Percentiles rank a stretch among this genome's conserved stretches.
Evolutionary conservation across 2,797 vertebrate species (phyloP).

Genomic region (Mormyrops boulengeri): DNA sequence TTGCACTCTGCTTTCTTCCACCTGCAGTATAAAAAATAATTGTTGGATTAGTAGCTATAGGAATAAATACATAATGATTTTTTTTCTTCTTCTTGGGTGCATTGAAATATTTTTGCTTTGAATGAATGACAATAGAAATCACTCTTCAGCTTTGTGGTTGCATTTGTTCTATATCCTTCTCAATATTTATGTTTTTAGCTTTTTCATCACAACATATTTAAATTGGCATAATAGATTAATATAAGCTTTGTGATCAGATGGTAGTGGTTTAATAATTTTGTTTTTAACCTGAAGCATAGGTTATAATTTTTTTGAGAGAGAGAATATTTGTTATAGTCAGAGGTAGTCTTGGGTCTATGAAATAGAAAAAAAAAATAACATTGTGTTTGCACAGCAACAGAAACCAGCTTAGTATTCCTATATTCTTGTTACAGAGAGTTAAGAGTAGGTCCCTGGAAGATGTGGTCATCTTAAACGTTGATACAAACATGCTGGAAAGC

Average conservation of each 20-base stretch:
- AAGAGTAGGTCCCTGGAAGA: constrained; percentile 86
- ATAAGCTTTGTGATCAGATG: neutral
- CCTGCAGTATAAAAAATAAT: constrained; percentile 64
- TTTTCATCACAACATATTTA: neutral
- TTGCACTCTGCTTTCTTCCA: constrained; percentile 56
- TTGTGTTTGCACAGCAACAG: neutral
- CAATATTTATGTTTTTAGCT: neutral
- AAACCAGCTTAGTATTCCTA: neutral
- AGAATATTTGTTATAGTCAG: neutral
- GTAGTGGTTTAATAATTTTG: neutral
- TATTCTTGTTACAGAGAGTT: constrained; percentile 66
- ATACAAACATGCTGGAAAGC: constrained; percentile 90
- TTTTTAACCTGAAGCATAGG: neutral
- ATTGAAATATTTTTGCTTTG: constrained; percentile 42
- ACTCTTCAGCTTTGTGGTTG: constrained; percentile 22
- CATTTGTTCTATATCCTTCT: neutral
- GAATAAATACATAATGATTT: constrained; percentile 54
- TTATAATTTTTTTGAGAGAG: neutral
- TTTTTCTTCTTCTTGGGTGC: constrained; percentile 53
- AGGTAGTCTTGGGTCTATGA: neutral
- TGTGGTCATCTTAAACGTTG: constrained; percentile 92
- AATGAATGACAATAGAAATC: constrained; percentile 41
- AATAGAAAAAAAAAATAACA: neutral
- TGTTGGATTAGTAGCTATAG: constrained; percentile 68
- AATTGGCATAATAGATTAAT: neutral